A percentile compares a stretch with the other conserved stretches of the same genome.
phyloP scores from a whole-genome alignment of 2,113 vertebrate genomes.

The Heterotis niloticus region DNA sequence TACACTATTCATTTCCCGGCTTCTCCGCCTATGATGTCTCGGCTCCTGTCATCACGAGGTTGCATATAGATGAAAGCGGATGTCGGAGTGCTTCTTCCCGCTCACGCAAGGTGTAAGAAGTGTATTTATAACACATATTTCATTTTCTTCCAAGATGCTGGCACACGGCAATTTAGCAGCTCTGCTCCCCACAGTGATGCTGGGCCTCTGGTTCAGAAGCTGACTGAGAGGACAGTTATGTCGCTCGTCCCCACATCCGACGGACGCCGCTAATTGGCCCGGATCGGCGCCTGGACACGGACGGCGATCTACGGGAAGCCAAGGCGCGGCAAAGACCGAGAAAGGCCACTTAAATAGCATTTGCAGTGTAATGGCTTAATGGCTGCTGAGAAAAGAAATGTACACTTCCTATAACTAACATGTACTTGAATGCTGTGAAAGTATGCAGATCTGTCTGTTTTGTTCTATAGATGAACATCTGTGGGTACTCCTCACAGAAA shows the following conservation, averaged over 20 bases:
- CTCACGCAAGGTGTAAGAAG: not conserved
- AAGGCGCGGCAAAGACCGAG: constrained; percentile 8
- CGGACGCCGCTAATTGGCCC: constrained; percentile 33
- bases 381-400: no score
- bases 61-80: not conserved
- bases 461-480: no score
- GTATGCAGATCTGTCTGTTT: no score
- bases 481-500: no score
- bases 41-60: not conserved
- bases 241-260: constrained; percentile 22
- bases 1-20: not conserved
- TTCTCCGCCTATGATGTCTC: not conserved
- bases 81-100: not conserved
- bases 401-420: no score
- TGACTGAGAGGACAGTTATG: constrained; percentile 31
- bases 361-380: no score
- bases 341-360: constrained; percentile 21
- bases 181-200: not conserved
- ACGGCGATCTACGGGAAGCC: constrained; percentile 5
- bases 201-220: constrained; percentile 20
- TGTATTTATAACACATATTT: not conserved
- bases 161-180: constrained; percentile 1
- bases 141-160: constrained; percentile 1
- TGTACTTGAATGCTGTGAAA: no score
- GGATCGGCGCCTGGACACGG: constrained; percentile 30